phyloP scores from a whole-genome alignment of 2,888 invertebrate species.

The Parnassius apollo region DNA sequence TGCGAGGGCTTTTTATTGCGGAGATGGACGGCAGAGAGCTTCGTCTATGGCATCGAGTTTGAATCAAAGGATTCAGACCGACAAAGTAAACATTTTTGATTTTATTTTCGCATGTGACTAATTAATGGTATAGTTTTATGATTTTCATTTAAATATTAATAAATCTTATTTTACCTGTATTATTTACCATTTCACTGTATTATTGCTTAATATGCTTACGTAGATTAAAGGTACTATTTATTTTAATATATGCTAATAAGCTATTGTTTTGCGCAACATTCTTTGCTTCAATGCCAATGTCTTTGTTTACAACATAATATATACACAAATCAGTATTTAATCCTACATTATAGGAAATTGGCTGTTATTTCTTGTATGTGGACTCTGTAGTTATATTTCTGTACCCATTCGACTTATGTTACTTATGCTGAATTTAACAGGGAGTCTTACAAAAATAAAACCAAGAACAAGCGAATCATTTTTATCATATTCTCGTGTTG shows the following conservation, averaged over 20 bases:
- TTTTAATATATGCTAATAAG: constrained; percentile 17
- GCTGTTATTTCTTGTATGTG: too few relatives aligned
- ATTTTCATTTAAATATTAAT: background rate
- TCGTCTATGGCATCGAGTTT: constrained; percentile 29
- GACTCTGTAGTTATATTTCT: too few relatives aligned
- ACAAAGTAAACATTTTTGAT: constrained; percentile 32
- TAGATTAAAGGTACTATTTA: background rate
- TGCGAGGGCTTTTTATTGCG: constrained; percentile 62
- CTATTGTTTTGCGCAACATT: constrained; percentile 3
- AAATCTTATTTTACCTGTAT: background rate
- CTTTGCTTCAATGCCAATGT: constrained; percentile 17
- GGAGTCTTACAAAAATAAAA: too few relatives aligned
- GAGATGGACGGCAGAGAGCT: constrained; percentile 52
- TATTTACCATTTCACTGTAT: too few relatives aligned
- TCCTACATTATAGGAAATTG: too few relatives aligned
- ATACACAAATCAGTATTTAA: too few relatives aligned
- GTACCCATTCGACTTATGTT: too few relatives aligned
- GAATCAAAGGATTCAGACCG: constrained; percentile 63
- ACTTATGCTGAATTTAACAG: too few relatives aligned
- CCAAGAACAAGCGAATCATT: too few relatives aligned
- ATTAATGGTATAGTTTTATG: constrained; percentile 11
- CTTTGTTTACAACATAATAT: constrained; percentile 40
- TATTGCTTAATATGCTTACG: too few relatives aligned
- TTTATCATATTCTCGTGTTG: too few relatives aligned
- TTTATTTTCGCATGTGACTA: constrained; percentile 14